Evolutionary conservation across 2,888 invertebrate genomes (phyloP).

Genomic region (Lumbricus terrestris): DNA sequence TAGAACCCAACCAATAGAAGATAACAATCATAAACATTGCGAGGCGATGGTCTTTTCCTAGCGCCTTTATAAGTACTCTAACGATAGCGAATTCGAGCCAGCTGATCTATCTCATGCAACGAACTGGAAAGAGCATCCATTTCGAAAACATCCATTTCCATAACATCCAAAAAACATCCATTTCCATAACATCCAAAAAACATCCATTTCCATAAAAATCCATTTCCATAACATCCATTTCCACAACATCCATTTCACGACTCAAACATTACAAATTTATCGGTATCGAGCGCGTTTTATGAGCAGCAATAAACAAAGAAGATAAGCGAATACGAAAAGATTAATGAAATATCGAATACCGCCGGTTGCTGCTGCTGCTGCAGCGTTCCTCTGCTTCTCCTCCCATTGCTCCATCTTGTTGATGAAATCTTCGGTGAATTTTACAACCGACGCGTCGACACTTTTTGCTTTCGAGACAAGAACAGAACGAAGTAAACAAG

Average conservation of each 20-base stretch:
- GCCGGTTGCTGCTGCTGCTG: background rate
- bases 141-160: no score
- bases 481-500: background rate
- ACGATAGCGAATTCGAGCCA: background rate
- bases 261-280: background rate
- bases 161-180: background rate
- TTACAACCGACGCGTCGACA: background rate
- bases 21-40: background rate
- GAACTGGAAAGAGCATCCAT: no score
- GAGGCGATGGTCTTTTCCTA: background rate
- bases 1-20: no score
- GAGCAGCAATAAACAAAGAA: background rate
- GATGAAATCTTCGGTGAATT: constrained; percentile 69
- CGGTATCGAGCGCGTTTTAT: background rate
- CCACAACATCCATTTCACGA: background rate
- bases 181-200: background rate
- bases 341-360: background rate
- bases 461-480: background rate
- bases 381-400: constrained; percentile 38
- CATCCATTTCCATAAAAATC: background rate
- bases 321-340: background rate
- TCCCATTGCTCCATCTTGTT: constrained; percentile 83
- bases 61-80: background rate
- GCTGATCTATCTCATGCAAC: background rate
- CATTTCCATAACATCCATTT: background rate